Evolutionary conservation across 2,113 vertebrate species (phyloP), one percentile per base, ranked within the genome.

Genomic region (Paedocypris sp.): DNA sequence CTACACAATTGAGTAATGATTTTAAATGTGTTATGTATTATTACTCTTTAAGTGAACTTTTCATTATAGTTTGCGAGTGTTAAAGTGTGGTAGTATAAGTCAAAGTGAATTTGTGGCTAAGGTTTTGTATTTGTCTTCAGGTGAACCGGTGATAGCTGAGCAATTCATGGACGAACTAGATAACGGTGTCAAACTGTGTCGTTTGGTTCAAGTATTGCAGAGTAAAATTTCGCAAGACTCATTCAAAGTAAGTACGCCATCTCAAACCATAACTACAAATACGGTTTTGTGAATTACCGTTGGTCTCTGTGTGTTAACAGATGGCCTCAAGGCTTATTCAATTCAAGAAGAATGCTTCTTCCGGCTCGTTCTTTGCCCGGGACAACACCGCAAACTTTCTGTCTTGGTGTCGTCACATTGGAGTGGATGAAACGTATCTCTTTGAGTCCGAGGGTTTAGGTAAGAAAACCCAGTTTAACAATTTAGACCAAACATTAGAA

Each of bases 351-450:
- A 86, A 90, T 52, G 95, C 95, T 49, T 86, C 91, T 3, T 86
- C 95, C 0, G 90, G 95, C 15, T 97, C 94, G 5, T 99, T 99
- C 81, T 99, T 99, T 64, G 94, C 95, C 41, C 89, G 94, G 20
- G 95, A 99, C 77, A 99, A 99, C 73, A 96, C 94, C 0, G 93
- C 95, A 0, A 99, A 99, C 83, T 99, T 99, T 80, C 89, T 99
- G 62, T 79, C 89, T 52, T 99, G 95, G 95, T 99, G 94, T 59
- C 84, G 90, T 12, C 71, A 75, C 20, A 64, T 94, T 45, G 92
- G 92, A 1, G 88, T 99, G 35, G 94, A 96, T 41, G 92, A 93
- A 59, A 92, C 92, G 1, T 98, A 91, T 47, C 84, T 97, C 72
- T 99, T 99, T 77, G 95, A 99, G 76, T 99, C 95, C 0, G 95